phyloP scores from a whole-genome alignment of 2,113 vertebrate genomes.

The Percina caprodes region DNA sequence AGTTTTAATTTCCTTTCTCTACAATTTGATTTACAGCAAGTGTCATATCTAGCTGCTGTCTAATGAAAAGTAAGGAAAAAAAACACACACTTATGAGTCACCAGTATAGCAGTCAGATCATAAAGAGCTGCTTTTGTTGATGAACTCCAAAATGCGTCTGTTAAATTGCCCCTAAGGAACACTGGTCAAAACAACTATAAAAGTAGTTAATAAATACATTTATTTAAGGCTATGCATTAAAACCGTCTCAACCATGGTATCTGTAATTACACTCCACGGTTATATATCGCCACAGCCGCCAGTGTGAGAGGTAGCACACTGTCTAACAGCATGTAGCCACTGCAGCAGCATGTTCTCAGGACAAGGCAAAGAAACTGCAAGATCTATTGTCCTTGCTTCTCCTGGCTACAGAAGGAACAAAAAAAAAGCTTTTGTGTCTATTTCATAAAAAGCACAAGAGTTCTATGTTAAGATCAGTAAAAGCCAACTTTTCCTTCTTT shows the following conservation, averaged over 20 bases:
- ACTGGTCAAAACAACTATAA: too few relatives aligned
- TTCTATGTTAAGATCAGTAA: slow-evolving; percentile 6
- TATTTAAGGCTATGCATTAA: not conserved
- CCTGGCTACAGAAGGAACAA: not conserved
- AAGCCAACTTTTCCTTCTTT: not conserved
- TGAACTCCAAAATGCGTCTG: not conserved
- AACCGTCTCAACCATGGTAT: not conserved
- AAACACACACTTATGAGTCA: too few relatives aligned
- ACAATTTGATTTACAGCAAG: slow-evolving; percentile 1
- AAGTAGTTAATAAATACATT: too few relatives aligned
- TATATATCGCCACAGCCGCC: not conserved
- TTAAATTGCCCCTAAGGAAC: too few relatives aligned
- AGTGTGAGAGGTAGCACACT: not conserved
- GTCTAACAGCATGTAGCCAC: not conserved
- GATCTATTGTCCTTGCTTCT: slow-evolving; percentile 16
- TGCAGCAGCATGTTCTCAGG: slow-evolving; percentile 15
- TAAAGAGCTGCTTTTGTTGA: not conserved
- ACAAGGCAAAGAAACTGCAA: slow-evolving; percentile 8
- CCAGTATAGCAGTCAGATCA: not conserved
- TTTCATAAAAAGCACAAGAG: not conserved
- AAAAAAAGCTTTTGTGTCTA: slow-evolving; percentile 21
- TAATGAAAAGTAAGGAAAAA: not conserved
- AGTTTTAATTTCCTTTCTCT: not conserved
- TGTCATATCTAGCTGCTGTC: not conserved
- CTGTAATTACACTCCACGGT: not conserved